Evolutionary conservation across 2,113 vertebrate species (phyloP), one percentile per base, ranked within the genome.

Genomic region (Ceyx cyanopectus): DNA sequence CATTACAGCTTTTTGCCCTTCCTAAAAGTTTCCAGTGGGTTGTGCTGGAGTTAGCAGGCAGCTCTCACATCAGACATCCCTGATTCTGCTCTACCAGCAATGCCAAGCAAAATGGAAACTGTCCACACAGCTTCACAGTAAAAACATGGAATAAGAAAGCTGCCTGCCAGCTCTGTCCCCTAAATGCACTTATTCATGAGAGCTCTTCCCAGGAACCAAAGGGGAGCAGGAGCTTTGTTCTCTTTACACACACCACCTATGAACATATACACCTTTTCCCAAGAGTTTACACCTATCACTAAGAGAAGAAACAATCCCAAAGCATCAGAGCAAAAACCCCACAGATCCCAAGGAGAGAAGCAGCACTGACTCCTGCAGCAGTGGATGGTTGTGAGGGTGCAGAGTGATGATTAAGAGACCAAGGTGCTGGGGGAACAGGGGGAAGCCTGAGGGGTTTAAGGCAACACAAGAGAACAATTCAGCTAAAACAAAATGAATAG

Each of bases 61-160:
- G 69, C 75, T 62, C 43, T 50, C 62, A 2, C 82, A 23, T 11
- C 89, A 84, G 65, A 45, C 70, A 79, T 22, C 81, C 58, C 62
- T 58, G 18, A 2, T 2, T 17, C 87, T 81, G 78, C 20, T 12
- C 58, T 60, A 24, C 74, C 81, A 81, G 84, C 81, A 72, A 48
- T 45, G 87, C 91, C 91, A 94, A 87, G 75, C 53, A 79, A 68
- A 94, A 87, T 46, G 81, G 24, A 53, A 89, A 82, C 14, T 37
- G 81, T 21, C 57, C 78, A 53, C 65, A 66, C 11, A 79, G 62
- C 67, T 66, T 74, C 57, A 48, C 40, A 77, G 85, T 60, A 32
- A 41, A 24, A 74, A 74, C 4, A n/a, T 45, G 56, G 85, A 81
- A 86, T 21, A 10, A 63, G 73, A 30, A 34, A 77, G 62, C 48